Evolutionary conservation across 2,888 invertebrate genomes (phyloP).

Genomic region (Noctua janthina): DNA sequence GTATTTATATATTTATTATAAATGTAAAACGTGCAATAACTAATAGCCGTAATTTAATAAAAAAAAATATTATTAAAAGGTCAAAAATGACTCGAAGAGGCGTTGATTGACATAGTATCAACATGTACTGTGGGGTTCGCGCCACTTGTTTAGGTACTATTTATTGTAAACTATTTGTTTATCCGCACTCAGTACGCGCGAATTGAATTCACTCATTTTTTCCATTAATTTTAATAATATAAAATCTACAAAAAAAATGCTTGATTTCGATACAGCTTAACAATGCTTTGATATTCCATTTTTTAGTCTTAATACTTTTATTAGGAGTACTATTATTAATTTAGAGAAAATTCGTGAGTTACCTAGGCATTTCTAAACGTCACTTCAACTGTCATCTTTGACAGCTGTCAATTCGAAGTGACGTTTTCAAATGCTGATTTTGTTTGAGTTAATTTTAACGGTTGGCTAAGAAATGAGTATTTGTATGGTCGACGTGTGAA

Average conservation of each 20-base stretch:
- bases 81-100: slow-evolving; percentile 85
- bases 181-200: slow-evolving; percentile 75
- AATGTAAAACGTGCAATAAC: slow-evolving; percentile 91
- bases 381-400: slow-evolving; percentile 63
- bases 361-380: slow-evolving; percentile 74
- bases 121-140: slow-evolving; percentile 67
- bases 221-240: slow-evolving; percentile 66
- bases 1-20: slow-evolving; percentile 91
- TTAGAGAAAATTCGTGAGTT: slow-evolving; percentile 86
- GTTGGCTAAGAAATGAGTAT: slow-evolving; percentile 71
- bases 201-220: slow-evolving; percentile 69
- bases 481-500: slow-evolving; percentile 71
- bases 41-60: slow-evolving; percentile 90
- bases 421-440: slow-evolving; percentile 60
- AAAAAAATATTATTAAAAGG: slow-evolving; percentile 85
- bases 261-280: slow-evolving; percentile 79
- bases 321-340: slow-evolving; percentile 81
- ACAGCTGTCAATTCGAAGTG: slow-evolving; percentile 64
- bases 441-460: slow-evolving; percentile 74
- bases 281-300: slow-evolving; percentile 84
- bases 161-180: slow-evolving; percentile 87
- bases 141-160: slow-evolving; percentile 82
- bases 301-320: slow-evolving; percentile 83
- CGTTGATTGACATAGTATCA: slow-evolving; percentile 79
- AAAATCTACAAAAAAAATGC: slow-evolving; percentile 69